Evolutionary conservation across 2,797 vertebrate genomes (phyloP).

Genomic region (Okamejei kenojei): DNA sequence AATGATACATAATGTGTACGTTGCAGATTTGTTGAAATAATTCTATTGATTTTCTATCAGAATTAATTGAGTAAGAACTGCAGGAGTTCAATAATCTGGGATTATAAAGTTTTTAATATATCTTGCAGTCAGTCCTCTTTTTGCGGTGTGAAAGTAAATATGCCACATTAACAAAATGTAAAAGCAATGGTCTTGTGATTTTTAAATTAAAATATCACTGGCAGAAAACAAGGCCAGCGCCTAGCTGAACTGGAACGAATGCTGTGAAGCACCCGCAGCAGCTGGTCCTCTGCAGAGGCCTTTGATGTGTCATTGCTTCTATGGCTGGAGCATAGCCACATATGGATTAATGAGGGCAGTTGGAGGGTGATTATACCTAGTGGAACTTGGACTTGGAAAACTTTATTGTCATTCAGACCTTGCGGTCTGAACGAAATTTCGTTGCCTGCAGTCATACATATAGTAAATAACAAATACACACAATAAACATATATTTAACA

Average conservation of each 20-base stretch:
- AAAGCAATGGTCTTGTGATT: not conserved
- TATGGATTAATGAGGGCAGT: no score
- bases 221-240: not conserved
- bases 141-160: not conserved
- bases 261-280: not conserved
- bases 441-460: no score
- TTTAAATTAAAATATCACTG: not conserved
- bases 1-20: not conserved
- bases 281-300: no score
- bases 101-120: not conserved
- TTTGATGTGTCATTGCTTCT: not conserved
- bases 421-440: no score
- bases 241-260: not conserved
- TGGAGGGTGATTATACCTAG: no score
- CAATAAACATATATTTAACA: no score
- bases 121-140: not conserved
- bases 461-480: no score
- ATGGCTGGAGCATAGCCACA: not conserved
- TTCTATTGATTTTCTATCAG: not conserved
- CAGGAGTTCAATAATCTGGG: not conserved
- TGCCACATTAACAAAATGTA: not conserved
- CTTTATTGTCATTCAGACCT: no score
- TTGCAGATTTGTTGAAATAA: not conserved
- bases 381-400: no score
- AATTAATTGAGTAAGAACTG: not conserved